Evolutionary conservation across 2,113 vertebrate genomes (phyloP).

Genomic region (Felis catus): DNA sequence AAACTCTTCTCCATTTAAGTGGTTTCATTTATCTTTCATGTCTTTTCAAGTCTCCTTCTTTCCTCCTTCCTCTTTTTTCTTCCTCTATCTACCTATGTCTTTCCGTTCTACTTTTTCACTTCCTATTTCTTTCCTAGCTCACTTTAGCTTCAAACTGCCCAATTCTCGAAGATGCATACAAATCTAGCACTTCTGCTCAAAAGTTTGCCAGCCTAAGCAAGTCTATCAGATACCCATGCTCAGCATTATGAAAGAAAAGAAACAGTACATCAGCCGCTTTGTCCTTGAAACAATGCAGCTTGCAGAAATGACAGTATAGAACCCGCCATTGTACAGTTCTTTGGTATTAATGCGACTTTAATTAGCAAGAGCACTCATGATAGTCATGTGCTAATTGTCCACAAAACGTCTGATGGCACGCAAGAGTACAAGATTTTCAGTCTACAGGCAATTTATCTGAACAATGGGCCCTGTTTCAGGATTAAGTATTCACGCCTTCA

Average conservation of each 20-base stretch:
- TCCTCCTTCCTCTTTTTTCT: constrained; percentile 72
- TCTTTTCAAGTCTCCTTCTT: constrained; percentile 8
- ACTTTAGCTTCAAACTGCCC: constrained; percentile 49
- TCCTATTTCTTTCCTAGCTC: constrained; percentile 56
- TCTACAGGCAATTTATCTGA: neutral
- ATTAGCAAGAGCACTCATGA: constrained; percentile 45
- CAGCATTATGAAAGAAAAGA: constrained; percentile 48
- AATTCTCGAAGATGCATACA: constrained; percentile 33
- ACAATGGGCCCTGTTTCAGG: neutral
- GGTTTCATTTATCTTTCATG: constrained; percentile 47
- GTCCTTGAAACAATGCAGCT: neutral
- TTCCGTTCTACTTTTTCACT: constrained; percentile 68
- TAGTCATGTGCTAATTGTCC: constrained; percentile 10
- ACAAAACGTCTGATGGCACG: neutral
- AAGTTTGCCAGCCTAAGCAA: constrained; percentile 72
- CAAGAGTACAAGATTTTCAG: neutral
- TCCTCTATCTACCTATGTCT: constrained; percentile 57
- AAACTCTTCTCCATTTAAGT: constrained; percentile 26
- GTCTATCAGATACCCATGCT: constrained; percentile 56
- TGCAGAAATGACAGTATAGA: neutral
- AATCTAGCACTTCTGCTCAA: constrained; percentile 58
- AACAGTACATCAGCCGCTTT: constrained; percentile 24
- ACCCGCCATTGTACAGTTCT: neutral
- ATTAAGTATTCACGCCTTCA: neutral
- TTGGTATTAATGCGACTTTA: neutral